Percentiles rank a stretch among this genome's conserved stretches.
Conservation (phyloP, 2,888 invertebrate genomes). For the Cantharis flavilabris region DNA sequence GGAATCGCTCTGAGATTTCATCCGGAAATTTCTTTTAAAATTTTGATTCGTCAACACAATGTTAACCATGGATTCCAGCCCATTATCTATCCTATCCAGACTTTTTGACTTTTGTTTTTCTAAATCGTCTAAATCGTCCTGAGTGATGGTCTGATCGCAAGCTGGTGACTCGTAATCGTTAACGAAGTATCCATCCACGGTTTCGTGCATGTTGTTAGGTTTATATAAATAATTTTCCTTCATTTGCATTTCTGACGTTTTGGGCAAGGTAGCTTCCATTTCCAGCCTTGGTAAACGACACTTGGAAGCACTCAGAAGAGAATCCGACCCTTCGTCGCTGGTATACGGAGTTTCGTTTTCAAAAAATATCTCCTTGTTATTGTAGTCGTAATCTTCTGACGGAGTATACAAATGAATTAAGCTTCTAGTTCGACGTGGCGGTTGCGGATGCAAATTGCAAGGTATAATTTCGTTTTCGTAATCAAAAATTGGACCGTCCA, state of each 20-base stretch:
- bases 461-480: constrained; percentile 74
- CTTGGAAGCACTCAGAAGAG: constrained; percentile 67
- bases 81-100: constrained; percentile 75
- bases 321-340: constrained; percentile 73
- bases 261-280: background rate
- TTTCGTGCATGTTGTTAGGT: constrained; percentile 48
- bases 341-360: constrained; percentile 65
- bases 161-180: constrained; percentile 22
- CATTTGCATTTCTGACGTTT: constrained; percentile 21
- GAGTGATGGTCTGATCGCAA: constrained; percentile 21
- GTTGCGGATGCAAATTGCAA: constrained; percentile 77
- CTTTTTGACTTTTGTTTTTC: constrained; percentile 64
- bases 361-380: constrained; percentile 61
- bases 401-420: constrained; percentile 70
- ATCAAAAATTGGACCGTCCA: constrained; percentile 61
- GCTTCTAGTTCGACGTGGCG: constrained; percentile 76
- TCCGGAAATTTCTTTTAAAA: constrained; percentile 1
- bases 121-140: constrained; percentile 28
- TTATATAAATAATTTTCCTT: background rate
- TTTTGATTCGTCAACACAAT: constrained; percentile 64
- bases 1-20: constrained; percentile 44
- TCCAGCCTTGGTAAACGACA: constrained; percentile 39
- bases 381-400: constrained; percentile 59
- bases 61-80: constrained; percentile 72
- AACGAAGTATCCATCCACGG: constrained; percentile 63